Base-by-base conservation (phyloP, 2,888 invertebrate genomes). In the Dynastes maya region DNA sequence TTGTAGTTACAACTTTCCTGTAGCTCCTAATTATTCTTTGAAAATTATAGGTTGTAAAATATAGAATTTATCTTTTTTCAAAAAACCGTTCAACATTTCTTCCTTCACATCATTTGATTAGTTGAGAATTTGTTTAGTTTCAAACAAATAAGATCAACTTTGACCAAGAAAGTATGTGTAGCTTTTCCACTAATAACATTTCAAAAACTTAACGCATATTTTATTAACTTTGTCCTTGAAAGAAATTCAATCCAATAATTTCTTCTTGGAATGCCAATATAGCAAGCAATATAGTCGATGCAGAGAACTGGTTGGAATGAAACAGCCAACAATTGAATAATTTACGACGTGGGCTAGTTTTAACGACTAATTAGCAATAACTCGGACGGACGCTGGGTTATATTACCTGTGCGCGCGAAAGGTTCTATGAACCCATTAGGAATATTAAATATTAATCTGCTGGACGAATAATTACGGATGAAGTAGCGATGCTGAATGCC, bases 391-490 rank as follows among this genome's bases (percentile, higher is more conserved):
- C 55, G 55, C 37, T 2, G 37, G n/a, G 11, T 45, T 64, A 6
- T 64, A 64, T 64, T 64, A 37, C 32, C n/a, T n/a, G n/a, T 37
- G n/a, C 11, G n/a, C 29, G 32, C 32, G 45, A 8, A 45, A 45
- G 5, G 55, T 64, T 64, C 64, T 37, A 13, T 64, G 64, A 64
- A 64, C n/a, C 37, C 64, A 64, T 64, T 64, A 64, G 32, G 37
- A 64, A 64, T 37, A 64, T 64, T 37, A 32, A 64, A 64, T 29
- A 64, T 64, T 64, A 64, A 64, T 64, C 37, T 64, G 37, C n/a
- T 37, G 64, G 45, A 11, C 1, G 37, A 64, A 64, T 64, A 64
- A 64, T 29, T 64, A 64, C n/a, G 8, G 2, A 37, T 5, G 29
- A 13, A 37, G 1, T 64, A 37, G 55, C 8, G 55, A n/a, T 13